Base-by-base conservation (phyloP, 2,113 vertebrate genomes). In the Chiloscyllium plagiosum region DNA sequence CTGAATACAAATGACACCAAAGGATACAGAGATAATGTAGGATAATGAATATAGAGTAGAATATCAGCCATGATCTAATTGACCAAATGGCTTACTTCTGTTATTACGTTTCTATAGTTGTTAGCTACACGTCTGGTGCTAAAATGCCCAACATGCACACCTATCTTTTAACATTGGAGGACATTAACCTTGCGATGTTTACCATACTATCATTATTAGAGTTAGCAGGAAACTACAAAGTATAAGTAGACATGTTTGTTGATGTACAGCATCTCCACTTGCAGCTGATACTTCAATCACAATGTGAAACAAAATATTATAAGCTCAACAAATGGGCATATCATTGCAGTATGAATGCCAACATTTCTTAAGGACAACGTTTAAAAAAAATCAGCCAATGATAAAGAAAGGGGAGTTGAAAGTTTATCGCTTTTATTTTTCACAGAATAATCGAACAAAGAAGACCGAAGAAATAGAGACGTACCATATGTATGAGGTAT, bases 401-500 rank as follows among this genome's bases (percentile, higher is more conserved):
- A 92, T 19, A 92, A 93, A 93, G 29, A 65, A 83, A 83, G 76
- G 17, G 26, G 80, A 93, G 89, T 93, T 93, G n/a, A 37, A 15
- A 66, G n/a, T 37, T 22, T 83, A 93, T 93, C 89, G 66, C 37
- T 68, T 66, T 93, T 93, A 66, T 93, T 93, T n/a, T 93, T 93
- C 37, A 66, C 89, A 93, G 89, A 37, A 68, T 5, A 93, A 93
- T 22, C 17, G 37, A 13, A 61, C 2, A 20, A 93, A 66, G 65
- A 66, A 68, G 89, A 66, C 6, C 22, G n/a, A 93, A 20, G 89
- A 93, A 66, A 2, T 6, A 17, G 89, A 93, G 17, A 66, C 89
- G 6, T 93, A 93, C 61, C 89, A 93, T n/a, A 68, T 93, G 89
- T 93, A 93, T 68, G 89, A 93, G 89, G 89, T 93, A 93, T 93